Evolutionary conservation across 2,888 invertebrate genomes (phyloP).

Genomic region (Uropetala carovei): DNA sequence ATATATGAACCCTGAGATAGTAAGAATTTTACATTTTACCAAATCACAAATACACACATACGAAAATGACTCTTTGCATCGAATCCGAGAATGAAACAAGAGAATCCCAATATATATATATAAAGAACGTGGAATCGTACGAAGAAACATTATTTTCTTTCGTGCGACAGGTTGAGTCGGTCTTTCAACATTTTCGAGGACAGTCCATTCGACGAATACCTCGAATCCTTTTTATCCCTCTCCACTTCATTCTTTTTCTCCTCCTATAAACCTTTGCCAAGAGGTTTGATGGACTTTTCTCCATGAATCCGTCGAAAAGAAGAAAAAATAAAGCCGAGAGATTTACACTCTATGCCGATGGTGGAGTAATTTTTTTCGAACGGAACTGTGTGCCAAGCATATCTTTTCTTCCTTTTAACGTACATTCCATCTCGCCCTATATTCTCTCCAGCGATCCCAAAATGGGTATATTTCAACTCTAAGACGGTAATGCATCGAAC

Average conservation of each 20-base stretch:
- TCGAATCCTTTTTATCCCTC: not conserved
- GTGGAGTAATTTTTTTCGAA: not conserved
- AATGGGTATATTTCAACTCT: conserved; percentile 16
- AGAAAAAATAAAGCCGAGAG: not conserved
- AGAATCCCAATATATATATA: too few species aligned
- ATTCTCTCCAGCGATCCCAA: not conserved
- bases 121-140: too few species aligned
- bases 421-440: not conserved
- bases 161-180: too few species aligned
- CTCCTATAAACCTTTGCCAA: not conserved
- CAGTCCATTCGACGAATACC: not conserved
- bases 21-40: too few species aligned
- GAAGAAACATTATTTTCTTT: too few species aligned
- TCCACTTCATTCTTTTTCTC: not conserved
- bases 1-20: too few species aligned
- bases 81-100: too few species aligned
- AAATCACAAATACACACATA: too few species aligned
- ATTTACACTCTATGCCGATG: not conserved
- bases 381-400: not conserved
- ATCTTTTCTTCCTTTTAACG: not conserved
- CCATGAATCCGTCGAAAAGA: not conserved
- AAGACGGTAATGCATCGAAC: conserved; percentile 13
- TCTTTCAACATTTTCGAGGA: too few species aligned
- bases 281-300: conserved; percentile 18
- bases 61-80: too few species aligned